A percentile compares a stretch with the other conserved stretches of the same genome.
These are phyloP conservation scores for Coenobita brevimanus DNA, from an alignment of 1,140 invertebrate genomes.

Conservation along the genomic window DNA sequence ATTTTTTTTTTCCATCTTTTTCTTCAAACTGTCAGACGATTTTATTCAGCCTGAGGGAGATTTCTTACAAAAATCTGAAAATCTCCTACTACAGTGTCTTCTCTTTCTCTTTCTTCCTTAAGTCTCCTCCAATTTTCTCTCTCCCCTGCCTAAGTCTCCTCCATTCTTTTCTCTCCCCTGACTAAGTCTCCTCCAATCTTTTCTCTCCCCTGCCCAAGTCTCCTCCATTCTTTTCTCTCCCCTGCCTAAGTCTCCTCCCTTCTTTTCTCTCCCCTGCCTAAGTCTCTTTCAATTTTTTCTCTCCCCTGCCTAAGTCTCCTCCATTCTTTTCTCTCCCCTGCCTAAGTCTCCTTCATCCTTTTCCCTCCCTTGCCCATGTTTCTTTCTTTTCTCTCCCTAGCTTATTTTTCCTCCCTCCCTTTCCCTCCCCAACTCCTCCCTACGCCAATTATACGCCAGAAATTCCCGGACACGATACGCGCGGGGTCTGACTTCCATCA, in stretches of 20 bases:
- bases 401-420: no score
- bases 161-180: background rate
- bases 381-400: background rate
- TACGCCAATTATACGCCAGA: background rate
- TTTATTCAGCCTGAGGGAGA: no score
- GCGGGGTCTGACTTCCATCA: no score
- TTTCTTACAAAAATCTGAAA: no score
- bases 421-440: background rate
- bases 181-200: background rate
- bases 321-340: background rate
- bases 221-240: background rate
- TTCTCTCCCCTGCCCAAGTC: background rate
- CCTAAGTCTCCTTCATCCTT: background rate
- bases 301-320: background rate
- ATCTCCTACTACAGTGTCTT: background rate
- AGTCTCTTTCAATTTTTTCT: background rate
- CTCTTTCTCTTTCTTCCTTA: background rate
- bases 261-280: no score
- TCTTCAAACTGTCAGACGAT: no score
- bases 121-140: background rate
- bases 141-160: background rate
- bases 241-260: background rate
- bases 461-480: no score
- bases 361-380: background rate
- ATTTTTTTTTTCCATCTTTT: no score